Percentiles rank a stretch among this genome's conserved stretches.
Conservation (phyloP, 2,888 invertebrate genomes). For the Prostheceraeus crozeri region DNA sequence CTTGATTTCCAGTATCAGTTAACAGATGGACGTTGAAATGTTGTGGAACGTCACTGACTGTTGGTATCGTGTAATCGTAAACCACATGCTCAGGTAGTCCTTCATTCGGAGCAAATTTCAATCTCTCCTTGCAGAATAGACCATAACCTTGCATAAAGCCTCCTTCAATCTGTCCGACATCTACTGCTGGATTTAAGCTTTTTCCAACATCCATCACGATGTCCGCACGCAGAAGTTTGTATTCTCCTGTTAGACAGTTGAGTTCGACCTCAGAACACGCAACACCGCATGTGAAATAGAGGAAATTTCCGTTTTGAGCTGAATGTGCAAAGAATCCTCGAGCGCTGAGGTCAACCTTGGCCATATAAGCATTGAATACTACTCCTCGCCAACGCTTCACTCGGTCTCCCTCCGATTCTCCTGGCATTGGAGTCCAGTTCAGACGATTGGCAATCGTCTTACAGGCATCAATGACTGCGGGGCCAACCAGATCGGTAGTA, state of each 20-base stretch:
- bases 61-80: conserved; percentile 85
- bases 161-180: conserved; percentile 91
- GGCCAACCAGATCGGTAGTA: conserved; percentile 80
- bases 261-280: conserved; percentile 82
- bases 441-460: conserved; percentile 66
- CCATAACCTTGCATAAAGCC: conserved; percentile 82
- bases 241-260: conserved; percentile 86
- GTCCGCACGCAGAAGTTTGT: conserved; percentile 76
- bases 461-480: conserved; percentile 64
- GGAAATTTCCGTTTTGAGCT: conserved; percentile 51
- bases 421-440: conserved; percentile 66
- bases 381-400: conserved; percentile 66
- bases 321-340: conserved; percentile 77
- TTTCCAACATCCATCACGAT: conserved; percentile 94
- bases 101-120: conserved; percentile 76
- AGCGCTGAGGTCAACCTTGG: conserved; percentile 71
- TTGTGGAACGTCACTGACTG: conserved; percentile 79
- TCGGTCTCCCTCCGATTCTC: conserved; percentile 68
- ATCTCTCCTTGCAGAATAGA: conserved; percentile 78
- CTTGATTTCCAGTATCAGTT: no score
- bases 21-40: conserved; percentile 84
- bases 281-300: conserved; percentile 77
- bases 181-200: conserved; percentile 89
- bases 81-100: conserved; percentile 76
- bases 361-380: conserved; percentile 64